Percentiles rank a stretch among this genome's conserved stretches.
Evolutionary conservation across 2,113 vertebrate species (phyloP).

Genomic region (Heterotis niloticus): DNA sequence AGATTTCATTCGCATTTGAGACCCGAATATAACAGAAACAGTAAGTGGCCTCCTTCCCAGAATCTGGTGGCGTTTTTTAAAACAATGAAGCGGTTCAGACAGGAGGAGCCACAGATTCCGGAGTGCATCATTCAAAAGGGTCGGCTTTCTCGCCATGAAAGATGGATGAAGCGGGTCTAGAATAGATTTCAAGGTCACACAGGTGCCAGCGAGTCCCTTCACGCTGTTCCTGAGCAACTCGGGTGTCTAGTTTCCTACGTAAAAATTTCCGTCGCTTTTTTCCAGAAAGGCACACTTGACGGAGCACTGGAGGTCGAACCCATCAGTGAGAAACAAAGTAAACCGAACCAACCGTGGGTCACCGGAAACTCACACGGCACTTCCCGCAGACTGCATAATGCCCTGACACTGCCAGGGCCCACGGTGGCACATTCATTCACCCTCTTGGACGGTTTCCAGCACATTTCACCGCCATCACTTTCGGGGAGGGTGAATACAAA

Average conservation of each 20-base stretch:
- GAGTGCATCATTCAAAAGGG: not conserved
- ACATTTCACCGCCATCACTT: too few relatives aligned
- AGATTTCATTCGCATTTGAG: too few relatives aligned
- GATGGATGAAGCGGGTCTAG: conserved; percentile 19
- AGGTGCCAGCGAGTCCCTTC: conserved; percentile 6
- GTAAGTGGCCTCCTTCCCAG: not conserved
- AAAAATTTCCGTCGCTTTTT: not conserved
- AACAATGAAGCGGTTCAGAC: not conserved
- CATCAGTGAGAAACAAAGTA: not conserved
- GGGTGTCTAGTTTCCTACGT: conserved; percentile 6
- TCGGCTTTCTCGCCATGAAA: conserved; percentile 2
- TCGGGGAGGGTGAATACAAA: too few relatives aligned
- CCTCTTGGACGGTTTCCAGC: too few relatives aligned
- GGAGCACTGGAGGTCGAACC: not conserved
- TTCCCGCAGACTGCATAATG: too few relatives aligned
- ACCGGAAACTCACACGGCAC: conserved; percentile 2
- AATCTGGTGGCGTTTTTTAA: not conserved
- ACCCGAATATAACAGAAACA: not conserved
- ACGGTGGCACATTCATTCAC: too few relatives aligned
- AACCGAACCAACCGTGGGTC: too few relatives aligned
- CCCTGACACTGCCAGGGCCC: too few relatives aligned
- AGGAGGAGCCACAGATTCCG: not conserved
- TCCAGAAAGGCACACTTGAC: not conserved
- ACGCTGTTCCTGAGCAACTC: not conserved
- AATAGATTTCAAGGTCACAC: conserved; percentile 5